A percentile compares a stretch with the other conserved stretches of the same genome.
Evolutionary conservation across 2,888 invertebrate genomes (phyloP).

Genomic region (Torymus aiolomorphi): DNA sequence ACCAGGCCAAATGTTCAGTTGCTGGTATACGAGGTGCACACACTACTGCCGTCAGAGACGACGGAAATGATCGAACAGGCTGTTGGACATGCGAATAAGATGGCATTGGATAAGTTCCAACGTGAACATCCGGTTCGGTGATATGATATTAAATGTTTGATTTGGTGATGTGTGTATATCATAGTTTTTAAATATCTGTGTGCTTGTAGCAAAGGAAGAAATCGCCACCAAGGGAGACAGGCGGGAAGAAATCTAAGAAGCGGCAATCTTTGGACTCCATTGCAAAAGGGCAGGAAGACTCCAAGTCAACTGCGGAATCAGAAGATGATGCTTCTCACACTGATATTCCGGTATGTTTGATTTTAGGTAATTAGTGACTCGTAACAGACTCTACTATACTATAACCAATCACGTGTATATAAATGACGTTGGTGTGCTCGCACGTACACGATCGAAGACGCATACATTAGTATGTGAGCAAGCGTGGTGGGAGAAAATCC

Average conservation of each 20-base stretch:
- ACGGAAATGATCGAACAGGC: conserved; percentile 83
- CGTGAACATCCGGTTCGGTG: conserved; percentile 70
- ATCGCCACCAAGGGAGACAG: conserved; percentile 17
- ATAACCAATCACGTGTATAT: no score
- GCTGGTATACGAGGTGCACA: conserved; percentile 89
- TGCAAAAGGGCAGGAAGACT: conserved; percentile 47
- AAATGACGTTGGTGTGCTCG: no score
- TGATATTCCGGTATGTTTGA: conserved; percentile 57
- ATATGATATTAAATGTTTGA: neutral
- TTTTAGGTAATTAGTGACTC: no score
- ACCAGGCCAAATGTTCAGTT: conserved; percentile 90
- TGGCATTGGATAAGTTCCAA: conserved; percentile 83
- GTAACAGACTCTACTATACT: no score
- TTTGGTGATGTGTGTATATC: no score
- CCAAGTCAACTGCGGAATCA: conserved; percentile 57
- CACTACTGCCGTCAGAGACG: conserved; percentile 85
- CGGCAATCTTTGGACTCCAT: conserved; percentile 54
- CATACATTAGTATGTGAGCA: no score
- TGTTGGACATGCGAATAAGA: conserved; percentile 83
- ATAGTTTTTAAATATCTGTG: neutral
- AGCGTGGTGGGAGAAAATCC: no score
- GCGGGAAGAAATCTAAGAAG: conserved; percentile 39
- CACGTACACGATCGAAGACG: no score
- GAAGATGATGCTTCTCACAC: conserved; percentile 58
- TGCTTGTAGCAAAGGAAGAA: conserved; percentile 59